Conservation (phyloP, 2,113 vertebrate species). For the Macquaria ambigua region DNA sequence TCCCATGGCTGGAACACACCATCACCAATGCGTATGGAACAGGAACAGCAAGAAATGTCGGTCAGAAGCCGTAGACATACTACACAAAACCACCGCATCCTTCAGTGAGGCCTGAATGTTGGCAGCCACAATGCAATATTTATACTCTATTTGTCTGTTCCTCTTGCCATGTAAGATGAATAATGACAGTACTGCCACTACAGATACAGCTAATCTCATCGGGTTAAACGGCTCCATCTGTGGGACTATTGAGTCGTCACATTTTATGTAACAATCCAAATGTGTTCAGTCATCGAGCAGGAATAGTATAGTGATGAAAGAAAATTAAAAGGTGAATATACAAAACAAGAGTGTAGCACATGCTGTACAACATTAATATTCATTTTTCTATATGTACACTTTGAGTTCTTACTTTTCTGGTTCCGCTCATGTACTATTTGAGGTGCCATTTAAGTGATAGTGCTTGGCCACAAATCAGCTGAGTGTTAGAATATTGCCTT, state of each 20-base stretch:
- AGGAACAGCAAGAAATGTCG: neutral
- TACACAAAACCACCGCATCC: neutral
- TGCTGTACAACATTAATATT: neutral
- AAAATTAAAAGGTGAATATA: neutral
- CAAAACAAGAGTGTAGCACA: neutral
- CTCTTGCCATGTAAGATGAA: constrained; percentile 1
- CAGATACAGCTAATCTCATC: constrained; percentile 15
- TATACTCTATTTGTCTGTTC: constrained; percentile 3
- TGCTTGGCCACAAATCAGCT: constrained; percentile 63
- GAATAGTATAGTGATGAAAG: neutral
- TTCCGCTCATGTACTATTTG: constrained; percentile 2
- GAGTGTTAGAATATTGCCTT: constrained; percentile 52
- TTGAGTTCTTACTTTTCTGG: neutral
- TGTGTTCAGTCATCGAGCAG: neutral
- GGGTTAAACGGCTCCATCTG: constrained; percentile 9
- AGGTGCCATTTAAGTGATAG: constrained; percentile 46
- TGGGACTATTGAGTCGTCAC: neutral
- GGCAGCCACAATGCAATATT: constrained; percentile 21
- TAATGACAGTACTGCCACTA: neutral
- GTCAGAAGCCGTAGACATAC: neutral
- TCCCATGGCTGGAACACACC: neutral
- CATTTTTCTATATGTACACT: neutral
- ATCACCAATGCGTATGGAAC: neutral
- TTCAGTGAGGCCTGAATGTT: constrained; percentile 8
- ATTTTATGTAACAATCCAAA: neutral